Evolutionary conservation across 2,888 invertebrate species (phyloP).

Genomic region (Branchellion lobata): DNA sequence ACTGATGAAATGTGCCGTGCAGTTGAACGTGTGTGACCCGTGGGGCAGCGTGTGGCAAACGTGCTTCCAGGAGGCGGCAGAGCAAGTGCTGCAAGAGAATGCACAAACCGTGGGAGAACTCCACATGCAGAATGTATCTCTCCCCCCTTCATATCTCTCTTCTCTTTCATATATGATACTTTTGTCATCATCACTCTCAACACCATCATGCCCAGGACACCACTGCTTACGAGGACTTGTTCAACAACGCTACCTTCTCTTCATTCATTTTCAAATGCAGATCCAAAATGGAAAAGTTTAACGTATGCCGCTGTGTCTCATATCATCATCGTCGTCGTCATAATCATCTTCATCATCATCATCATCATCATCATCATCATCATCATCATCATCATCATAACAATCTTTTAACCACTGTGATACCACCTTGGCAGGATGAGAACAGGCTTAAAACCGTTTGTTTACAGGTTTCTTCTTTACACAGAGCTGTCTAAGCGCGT

Average conservation of each 20-base stretch:
- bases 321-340: too few species aligned
- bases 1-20: too few species aligned
- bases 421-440: slow-evolving; percentile 76
- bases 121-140: slow-evolving; percentile 57
- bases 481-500: too few species aligned
- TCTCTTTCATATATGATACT: too few species aligned
- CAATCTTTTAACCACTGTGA: too few species aligned
- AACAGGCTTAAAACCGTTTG: slow-evolving; percentile 76
- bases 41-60: slow-evolving; percentile 86
- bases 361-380: too few species aligned
- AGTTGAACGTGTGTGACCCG: slow-evolving; percentile 84
- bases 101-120: slow-evolving; percentile 70
- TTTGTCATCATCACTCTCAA: too few species aligned
- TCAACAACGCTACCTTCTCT: slow-evolving; percentile 76
- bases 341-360: too few species aligned
- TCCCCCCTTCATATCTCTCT: too few species aligned
- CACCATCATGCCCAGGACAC: slow-evolving; percentile 65
- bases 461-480: slow-evolving; percentile 58
- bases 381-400: too few species aligned
- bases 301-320: slow-evolving; percentile 74
- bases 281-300: slow-evolving; percentile 85
- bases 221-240: slow-evolving; percentile 70
- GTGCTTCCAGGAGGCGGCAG: slow-evolving; percentile 72
- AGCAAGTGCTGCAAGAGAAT: slow-evolving; percentile 55
- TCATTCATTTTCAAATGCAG: slow-evolving; percentile 80